A percentile compares a stretch with the other conserved stretches of the same genome.
Evolutionary conservation across 2,888 invertebrate genomes (phyloP).

Genomic region (Halictus ligatus): DNA sequence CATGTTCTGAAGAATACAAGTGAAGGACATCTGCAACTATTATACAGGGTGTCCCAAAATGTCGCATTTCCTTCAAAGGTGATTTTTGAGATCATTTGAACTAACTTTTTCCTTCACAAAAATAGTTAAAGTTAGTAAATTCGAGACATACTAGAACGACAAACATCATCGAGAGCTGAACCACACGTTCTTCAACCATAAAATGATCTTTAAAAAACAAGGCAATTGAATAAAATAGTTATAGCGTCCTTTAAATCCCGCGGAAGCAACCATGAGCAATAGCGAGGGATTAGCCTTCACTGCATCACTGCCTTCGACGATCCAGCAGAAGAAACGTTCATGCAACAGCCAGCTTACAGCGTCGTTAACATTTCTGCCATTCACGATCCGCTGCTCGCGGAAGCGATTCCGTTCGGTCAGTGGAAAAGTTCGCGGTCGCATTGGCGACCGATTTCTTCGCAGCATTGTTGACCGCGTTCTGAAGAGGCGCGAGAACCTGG

Average conservation of each 20-base stretch:
- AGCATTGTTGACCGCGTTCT: constrained; percentile 31
- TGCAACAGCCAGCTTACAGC: neutral
- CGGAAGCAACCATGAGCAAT: neutral
- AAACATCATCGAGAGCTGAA: no score
- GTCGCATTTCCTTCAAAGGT: no score
- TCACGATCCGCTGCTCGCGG: neutral
- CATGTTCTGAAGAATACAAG: no score
- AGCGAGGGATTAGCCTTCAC: neutral
- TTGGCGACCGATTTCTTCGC: constrained; percentile 27
- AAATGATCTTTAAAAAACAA: no score
- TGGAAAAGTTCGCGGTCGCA: neutral
- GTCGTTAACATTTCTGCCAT: constrained; percentile 2
- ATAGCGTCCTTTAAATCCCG: neutral
- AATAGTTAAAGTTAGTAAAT: no score
- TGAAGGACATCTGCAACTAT: no score
- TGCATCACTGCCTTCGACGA: neutral
- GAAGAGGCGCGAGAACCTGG: neutral
- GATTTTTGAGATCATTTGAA: no score
- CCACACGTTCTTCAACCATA: no score
- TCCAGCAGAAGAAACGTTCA: neutral
- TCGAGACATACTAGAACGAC: no score
- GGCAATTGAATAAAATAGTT: no score
- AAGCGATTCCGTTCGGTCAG: constrained; percentile 1
- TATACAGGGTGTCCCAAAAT: no score
- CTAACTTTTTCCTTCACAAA: no score